Percentiles rank a stretch among this genome's conserved stretches.
Conservation (phyloP, 2,888 invertebrate genomes). For the Digitonthophagus gazella region DNA sequence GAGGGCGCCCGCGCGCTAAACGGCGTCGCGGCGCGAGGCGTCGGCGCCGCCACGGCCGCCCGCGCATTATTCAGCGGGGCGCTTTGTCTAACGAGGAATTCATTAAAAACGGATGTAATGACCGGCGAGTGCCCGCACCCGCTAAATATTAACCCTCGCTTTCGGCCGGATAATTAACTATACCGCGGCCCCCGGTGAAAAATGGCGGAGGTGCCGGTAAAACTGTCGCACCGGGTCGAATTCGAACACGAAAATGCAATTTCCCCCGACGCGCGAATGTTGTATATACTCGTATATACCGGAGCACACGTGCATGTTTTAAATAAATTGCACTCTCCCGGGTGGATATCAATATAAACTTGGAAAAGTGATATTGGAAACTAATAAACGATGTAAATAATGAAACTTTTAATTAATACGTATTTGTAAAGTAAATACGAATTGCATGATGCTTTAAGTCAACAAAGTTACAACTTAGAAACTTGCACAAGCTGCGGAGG, state of each 20-base stretch:
- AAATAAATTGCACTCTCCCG: background rate
- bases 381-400: too few relatives aligned
- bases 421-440: background rate
- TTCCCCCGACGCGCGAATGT: background rate
- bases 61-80: slow-evolving; percentile 10
- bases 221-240: background rate
- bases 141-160: background rate
- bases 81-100: slow-evolving; percentile 8
- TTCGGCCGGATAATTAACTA: background rate
- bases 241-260: background rate
- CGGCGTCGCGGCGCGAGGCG: background rate
- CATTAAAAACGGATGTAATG: slow-evolving; percentile 8
- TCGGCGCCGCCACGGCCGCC: background rate
- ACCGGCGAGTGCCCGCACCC: background rate
- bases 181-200: background rate
- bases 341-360: background rate
- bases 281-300: background rate
- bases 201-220: background rate
- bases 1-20: slow-evolving; percentile 15
- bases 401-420: too few relatives aligned
- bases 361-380: too few relatives aligned
- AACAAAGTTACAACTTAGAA: background rate
- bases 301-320: background rate
- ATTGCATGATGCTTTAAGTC: background rate
- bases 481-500: slow-evolving; percentile 3